These are phyloP conservation scores for Zeuzera pyrina DNA, from an alignment of 2,888 invertebrate species.

Conservation along the genomic window DNA sequence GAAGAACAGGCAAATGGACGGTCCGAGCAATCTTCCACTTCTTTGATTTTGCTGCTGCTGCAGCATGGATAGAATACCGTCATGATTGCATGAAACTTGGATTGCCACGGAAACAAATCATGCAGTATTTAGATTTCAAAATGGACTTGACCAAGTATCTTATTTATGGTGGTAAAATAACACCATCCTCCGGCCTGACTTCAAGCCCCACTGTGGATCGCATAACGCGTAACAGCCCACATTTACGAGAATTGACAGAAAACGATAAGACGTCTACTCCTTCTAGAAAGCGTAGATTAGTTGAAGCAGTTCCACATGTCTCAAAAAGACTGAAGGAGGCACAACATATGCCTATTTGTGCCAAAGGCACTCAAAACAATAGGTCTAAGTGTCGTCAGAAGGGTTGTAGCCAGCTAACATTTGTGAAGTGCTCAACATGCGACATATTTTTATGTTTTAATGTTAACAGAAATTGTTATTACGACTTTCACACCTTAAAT, in stretches of 20 bases:
- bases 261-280: too few relatives aligned
- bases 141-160: too few relatives aligned
- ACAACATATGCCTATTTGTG: not conserved
- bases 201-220: too few relatives aligned
- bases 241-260: too few relatives aligned
- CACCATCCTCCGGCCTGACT: too few relatives aligned
- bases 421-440: not conserved
- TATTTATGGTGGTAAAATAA: too few relatives aligned
- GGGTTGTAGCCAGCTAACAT: not conserved
- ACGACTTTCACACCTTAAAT: not conserved
- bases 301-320: too few relatives aligned
- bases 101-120: not conserved
- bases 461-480: not conserved
- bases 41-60: conserved; percentile 16
- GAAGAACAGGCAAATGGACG: conserved; percentile 18
- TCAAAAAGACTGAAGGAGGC: too few relatives aligned
- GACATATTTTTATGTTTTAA: not conserved
- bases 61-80: too few relatives aligned
- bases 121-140: conserved; percentile 4
- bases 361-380: not conserved
- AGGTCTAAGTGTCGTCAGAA: not conserved
- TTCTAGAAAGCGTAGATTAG: too few relatives aligned
- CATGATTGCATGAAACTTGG: conserved; percentile 1
- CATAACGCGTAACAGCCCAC: too few relatives aligned
- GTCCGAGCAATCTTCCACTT: conserved; percentile 14